phyloP scores from a whole-genome alignment of 2,888 invertebrate species.

The Zaprionus bogoriensis region DNA sequence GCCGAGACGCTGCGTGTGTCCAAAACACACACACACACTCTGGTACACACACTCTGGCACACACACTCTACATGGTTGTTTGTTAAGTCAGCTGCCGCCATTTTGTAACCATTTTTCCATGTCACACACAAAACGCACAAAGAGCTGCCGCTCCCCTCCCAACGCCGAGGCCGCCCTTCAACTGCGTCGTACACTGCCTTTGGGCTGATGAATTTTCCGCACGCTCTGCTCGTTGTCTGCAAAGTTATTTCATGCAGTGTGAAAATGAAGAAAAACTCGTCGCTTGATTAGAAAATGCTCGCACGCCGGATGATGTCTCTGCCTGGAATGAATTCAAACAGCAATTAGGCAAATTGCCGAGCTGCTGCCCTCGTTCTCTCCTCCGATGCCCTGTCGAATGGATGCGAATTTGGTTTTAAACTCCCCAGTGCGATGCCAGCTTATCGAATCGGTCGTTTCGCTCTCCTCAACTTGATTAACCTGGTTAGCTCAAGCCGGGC shows the following conservation, averaged over 20 bases:
- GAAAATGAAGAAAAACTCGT: constrained; percentile 55
- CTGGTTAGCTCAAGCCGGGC: constrained; percentile 24
- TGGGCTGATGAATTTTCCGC: constrained; percentile 66
- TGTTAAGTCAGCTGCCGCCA: constrained; percentile 74
- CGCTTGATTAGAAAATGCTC: constrained; percentile 56
- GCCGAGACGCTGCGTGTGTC: constrained; percentile 46
- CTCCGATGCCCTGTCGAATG: neutral
- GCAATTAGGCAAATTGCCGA: constrained; percentile 69
- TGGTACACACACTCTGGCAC: neutral
- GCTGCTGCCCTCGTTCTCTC: constrained; percentile 21
- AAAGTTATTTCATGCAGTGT: constrained; percentile 58
- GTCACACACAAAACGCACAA: constrained; percentile 59
- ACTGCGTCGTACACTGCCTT: constrained; percentile 31
- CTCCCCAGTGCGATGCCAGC: constrained; percentile 10
- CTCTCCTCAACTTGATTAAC: constrained; percentile 53
- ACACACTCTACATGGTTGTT: constrained; percentile 37
- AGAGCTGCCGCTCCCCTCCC: constrained; percentile 8
- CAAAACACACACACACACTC: constrained; percentile 12
- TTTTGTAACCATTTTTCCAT: constrained; percentile 72
- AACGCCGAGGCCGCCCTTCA: neutral
- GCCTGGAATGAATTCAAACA: constrained; percentile 8
- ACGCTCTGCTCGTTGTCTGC: constrained; percentile 48
- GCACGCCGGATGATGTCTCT: constrained; percentile 7
- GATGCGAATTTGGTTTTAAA: constrained; percentile 48
- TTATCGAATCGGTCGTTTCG: neutral